Evolutionary conservation across 2,888 invertebrate species (phyloP), one percentile per base, ranked within the genome.

Genomic region (Caenorhabditis virilis): DNA sequence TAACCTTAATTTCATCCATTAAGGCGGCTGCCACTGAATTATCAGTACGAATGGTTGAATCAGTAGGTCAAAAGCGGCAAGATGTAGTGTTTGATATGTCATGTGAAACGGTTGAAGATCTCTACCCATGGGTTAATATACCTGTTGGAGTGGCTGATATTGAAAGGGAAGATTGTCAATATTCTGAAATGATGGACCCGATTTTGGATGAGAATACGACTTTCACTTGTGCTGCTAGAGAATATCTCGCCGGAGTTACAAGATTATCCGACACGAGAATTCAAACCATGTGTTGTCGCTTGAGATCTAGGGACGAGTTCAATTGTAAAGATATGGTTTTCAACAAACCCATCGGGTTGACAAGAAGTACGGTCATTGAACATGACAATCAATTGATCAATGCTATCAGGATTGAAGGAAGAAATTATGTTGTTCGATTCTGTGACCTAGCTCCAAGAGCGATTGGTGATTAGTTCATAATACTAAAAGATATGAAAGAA

Each of bases 201-300:
- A 76, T 82, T 38, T 58, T 82, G 7, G 79, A 79, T 43, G 68
- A 69, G 16, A 56, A 72, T 38, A 69, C 69, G 2, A 67, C 64
- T 25, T 60, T 54, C 42, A 69, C 78, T 2, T 82, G 82, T 52
- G 60, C 65, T 15, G 49, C 61, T 22, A 49, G 80, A 23, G 82
- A 83, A 59, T 82, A 83, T 53, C 25, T 82, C 42, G 80, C 82
- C n/a, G 80, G 82, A 35, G 76, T 82, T 54, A 77, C 78, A 7
- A 54, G 82, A 43, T 58, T 82, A 16, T 69, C 74, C 5, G 78
- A 76, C 38, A 80, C 80, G 5, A 81, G 82, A 59, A 73, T 82
- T 36, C 82, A 82, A 78, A 59, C 80, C 16, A 69, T 78, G 65
- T 82, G 82, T 56, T 82, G 82, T 43, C 71, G 71, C 11, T 55